Percentiles rank a stretch among this genome's conserved stretches.
These are phyloP conservation scores for Mus pahari DNA, from an alignment of 2,113 vertebrate genomes.

Conservation along the genomic window DNA sequence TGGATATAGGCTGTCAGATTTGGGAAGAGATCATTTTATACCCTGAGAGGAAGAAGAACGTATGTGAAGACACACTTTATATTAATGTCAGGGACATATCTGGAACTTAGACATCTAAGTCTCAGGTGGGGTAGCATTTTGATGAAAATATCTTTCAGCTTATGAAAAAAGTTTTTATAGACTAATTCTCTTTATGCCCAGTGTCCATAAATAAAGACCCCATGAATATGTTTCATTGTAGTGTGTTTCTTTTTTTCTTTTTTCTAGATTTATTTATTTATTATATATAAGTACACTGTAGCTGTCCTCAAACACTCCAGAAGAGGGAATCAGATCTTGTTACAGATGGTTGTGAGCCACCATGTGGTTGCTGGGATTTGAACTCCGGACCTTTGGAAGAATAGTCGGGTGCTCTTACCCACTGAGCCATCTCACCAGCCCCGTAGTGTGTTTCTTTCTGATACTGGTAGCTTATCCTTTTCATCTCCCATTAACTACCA, in stretches of 20 bases:
- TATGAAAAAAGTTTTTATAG: slow-evolving; percentile 38
- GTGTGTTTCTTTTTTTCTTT: too few relatives aligned
- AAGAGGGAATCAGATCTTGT: too few relatives aligned
- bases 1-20: background rate
- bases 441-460: background rate
- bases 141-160: slow-evolving; percentile 15
- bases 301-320: too few relatives aligned
- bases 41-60: background rate
- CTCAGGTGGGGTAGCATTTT: slow-evolving; percentile 37
- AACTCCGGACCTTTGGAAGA: too few relatives aligned
- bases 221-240: too few relatives aligned
- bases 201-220: background rate
- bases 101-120: background rate
- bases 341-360: too few relatives aligned
- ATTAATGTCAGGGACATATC: background rate
- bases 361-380: too few relatives aligned
- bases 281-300: too few relatives aligned
- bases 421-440: too few relatives aligned
- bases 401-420: too few relatives aligned
- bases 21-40: background rate
- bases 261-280: too few relatives aligned
- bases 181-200: background rate
- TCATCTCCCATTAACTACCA: slow-evolving; percentile 11
- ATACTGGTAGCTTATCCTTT: slow-evolving; percentile 28
- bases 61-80: background rate